Base-by-base conservation (phyloP, 2,888 invertebrate species). In the Mimas tiliae region DNA sequence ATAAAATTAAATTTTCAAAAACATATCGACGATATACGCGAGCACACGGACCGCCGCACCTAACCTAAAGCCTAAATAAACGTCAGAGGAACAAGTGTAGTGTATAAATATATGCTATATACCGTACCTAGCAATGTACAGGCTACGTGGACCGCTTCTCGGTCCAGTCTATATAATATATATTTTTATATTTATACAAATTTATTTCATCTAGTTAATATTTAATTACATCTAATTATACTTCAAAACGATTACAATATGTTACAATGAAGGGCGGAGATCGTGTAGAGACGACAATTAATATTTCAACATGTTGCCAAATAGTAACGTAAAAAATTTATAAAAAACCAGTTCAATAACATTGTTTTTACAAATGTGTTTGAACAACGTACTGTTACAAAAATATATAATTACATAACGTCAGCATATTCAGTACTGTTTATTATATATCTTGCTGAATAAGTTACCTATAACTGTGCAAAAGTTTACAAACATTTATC, bases 181-280 rank as follows among this genome's bases (percentile, higher is more conserved):
- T 58, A 58, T 42, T 12, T 58, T 70, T 48, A 33, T 63, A 21
- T 69, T 68, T 69, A 51, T 70, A 68, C 68, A 74, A 52, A 51
- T 70, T 66, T 71, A 75, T 75, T 75, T 75, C 68, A 77, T 62
- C 70, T 73, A 53, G 71, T 75, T 75, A 75, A 67, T 67, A 77
- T 63, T 68, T 69, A 77, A 64, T 74, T 70, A 70, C 68, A 70
- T 68, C 73, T 75, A 77, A 69, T 63, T 62, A 67, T 73, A 74
- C 64, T 58, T 69, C 68, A 68, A 68, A 67, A 69, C 70, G 69
- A 68, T 72, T 70, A 73, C 70, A 72, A 58, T 58, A 42, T 58
- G 55, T 21, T 58, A 58, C 58, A 58, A 19, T 21, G 19, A 34
- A 50, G 21, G 38, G 55, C 16, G 16, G 27, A n/a, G 38, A 19